These are phyloP conservation scores for Cheilinus undulatus DNA, from an alignment of 2,113 vertebrate genomes.

Conservation along the genomic window DNA sequence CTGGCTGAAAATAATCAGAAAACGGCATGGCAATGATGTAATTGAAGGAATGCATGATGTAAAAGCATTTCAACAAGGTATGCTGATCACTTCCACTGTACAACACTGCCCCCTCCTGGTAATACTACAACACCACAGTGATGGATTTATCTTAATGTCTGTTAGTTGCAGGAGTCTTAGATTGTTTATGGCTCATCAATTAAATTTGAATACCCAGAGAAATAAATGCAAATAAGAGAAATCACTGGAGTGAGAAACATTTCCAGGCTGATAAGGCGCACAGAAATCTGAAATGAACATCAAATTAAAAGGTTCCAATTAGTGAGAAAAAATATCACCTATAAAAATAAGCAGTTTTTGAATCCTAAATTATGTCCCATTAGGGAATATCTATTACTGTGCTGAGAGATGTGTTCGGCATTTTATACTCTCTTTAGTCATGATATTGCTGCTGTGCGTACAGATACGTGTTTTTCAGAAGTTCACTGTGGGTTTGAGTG, in stretches of 20 bases:
- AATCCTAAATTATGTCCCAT: not conserved
- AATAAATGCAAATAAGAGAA: conserved; percentile 46
- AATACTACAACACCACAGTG: conserved; percentile 3
- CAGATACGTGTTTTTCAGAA: not conserved
- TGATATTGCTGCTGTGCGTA: not conserved
- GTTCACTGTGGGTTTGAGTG: not conserved
- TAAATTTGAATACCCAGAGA: conserved; percentile 35
- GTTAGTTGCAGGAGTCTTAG: not conserved
- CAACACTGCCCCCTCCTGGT: conserved; percentile 70
- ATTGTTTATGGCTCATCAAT: not conserved
- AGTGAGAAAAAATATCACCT: not conserved
- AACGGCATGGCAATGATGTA: not conserved
- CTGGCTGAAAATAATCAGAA: not conserved
- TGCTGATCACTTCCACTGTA: not conserved
- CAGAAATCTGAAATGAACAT: not conserved
- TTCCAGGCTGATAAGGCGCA: not conserved
- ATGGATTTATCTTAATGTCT: not conserved
- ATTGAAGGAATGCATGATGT: not conserved
- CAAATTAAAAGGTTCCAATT: not conserved
- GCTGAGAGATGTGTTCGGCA: not conserved
- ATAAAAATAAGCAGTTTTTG: not conserved
- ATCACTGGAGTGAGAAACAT: conserved; percentile 8
- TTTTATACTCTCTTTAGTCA: not conserved
- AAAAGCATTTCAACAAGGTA: not conserved
- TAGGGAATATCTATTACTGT: not conserved